These are phyloP conservation scores for Oscarella lobularis DNA, from an alignment of 37 sponge, comb jelly and placozoan genomes.

Conservation along the genomic window DNA sequence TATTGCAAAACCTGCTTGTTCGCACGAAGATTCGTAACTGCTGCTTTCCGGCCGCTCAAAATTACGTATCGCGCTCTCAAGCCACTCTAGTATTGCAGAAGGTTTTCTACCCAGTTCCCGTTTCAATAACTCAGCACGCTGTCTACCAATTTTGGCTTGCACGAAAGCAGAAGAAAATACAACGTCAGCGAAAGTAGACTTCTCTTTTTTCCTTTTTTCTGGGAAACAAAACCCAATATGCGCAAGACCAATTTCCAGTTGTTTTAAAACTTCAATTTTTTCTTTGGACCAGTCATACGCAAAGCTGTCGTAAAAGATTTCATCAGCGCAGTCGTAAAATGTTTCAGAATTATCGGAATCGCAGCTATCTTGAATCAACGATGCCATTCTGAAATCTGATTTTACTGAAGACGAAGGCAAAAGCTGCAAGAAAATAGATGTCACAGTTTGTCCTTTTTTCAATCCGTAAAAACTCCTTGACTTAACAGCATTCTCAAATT, in stretches of 20 bases:
- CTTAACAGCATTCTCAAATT: neutral
- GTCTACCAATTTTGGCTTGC: neutral
- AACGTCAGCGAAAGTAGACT: too few species aligned
- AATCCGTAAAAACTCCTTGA: neutral
- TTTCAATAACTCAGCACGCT: too few species aligned
- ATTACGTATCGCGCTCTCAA: too few species aligned
- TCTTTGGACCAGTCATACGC: neutral
- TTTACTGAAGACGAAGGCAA: too few species aligned
- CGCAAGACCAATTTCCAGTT: neutral
- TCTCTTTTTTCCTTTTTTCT: neutral
- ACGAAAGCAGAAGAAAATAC: neutral
- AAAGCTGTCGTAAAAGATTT: neutral
- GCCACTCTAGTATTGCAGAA: neutral
- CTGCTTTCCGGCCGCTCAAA: too few species aligned
- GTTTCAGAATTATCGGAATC: neutral
- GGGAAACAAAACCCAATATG: too few species aligned
- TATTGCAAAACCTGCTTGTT: constrained; percentile 42
- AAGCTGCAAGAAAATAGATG: neutral
- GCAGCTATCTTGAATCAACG: neutral
- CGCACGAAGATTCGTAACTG: too few species aligned
- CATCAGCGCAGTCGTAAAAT: constrained; percentile 5
- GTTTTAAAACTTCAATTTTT: neutral
- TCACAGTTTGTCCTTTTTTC: neutral
- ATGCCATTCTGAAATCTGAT: too few species aligned
- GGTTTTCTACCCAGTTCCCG: neutral